phyloP scores from a whole-genome alignment of 1,140 invertebrate genomes.

The Dufourea novaeangliae region DNA sequence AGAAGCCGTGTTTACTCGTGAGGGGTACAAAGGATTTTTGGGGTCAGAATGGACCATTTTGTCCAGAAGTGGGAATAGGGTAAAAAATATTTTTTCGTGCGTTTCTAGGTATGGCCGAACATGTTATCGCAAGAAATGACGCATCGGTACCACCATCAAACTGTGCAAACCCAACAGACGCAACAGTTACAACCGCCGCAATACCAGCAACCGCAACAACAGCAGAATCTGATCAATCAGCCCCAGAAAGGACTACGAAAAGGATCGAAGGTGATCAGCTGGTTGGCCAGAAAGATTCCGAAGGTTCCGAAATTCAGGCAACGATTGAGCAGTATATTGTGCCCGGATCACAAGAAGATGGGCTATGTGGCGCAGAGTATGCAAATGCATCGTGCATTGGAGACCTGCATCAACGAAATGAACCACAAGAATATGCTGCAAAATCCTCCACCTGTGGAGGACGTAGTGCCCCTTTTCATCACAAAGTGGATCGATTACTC shows the following conservation, averaged over 20 bases:
- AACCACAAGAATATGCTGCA: constrained; percentile 52
- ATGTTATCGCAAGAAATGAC: neutral
- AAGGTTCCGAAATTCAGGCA: constrained; percentile 75
- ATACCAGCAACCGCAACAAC: constrained; percentile 14
- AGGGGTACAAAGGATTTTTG: too few species aligned
- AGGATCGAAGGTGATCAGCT: constrained; percentile 72
- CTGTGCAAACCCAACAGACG: neutral
- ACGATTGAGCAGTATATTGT: constrained; percentile 76
- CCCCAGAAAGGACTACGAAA: constrained; percentile 60
- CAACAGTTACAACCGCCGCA: constrained; percentile 12
- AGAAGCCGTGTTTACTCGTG: too few species aligned
- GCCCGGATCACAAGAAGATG: constrained; percentile 75
- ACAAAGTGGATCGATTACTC: constrained; percentile 90
- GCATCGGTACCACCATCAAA: constrained; percentile 22
- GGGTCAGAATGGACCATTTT: too few species aligned
- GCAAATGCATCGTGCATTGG: constrained; percentile 72
- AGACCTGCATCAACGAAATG: constrained; percentile 68
- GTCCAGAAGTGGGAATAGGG: too few species aligned
- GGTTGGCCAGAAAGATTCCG: constrained; percentile 71
- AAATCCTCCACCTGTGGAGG: constrained; percentile 80
- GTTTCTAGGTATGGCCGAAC: neutral
- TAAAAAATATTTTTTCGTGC: neutral
- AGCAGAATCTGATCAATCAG: constrained; percentile 16
- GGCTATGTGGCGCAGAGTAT: constrained; percentile 58
- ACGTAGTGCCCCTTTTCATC: constrained; percentile 84